These are phyloP conservation scores for Nesometra sesokonis DNA, from an alignment of 35 echinoderm and acorn worm genomes.

Conservation along the genomic window DNA sequence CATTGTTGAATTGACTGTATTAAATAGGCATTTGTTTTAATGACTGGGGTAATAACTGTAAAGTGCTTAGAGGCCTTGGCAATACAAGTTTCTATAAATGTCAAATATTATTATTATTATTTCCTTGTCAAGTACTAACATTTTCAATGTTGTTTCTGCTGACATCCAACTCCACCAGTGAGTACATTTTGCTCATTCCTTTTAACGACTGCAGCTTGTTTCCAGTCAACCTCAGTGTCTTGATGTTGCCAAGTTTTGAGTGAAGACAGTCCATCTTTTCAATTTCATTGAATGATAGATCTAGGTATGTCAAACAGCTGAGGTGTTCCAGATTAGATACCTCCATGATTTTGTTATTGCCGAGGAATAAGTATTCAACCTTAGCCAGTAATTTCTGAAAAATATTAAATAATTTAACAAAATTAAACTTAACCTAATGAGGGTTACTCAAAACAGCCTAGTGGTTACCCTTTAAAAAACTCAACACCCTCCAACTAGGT, in stretches of 20 bases:
- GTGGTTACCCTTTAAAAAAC: too few species aligned
- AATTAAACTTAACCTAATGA: background rate
- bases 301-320: slow-evolving; percentile 48
- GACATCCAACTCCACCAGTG: slow-evolving; percentile 74
- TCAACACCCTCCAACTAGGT: too few species aligned
- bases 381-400: slow-evolving; percentile 58
- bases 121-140: slow-evolving; percentile 64
- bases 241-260: slow-evolving; percentile 75
- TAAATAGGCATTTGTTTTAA: too few species aligned
- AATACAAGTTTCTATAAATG: too few species aligned
- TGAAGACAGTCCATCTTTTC: slow-evolving; percentile 47
- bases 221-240: slow-evolving; percentile 49
- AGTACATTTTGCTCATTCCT: slow-evolving; percentile 77
- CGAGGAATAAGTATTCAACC: slow-evolving; percentile 63
- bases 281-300: slow-evolving; percentile 75
- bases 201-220: slow-evolving; percentile 56
- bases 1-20: too few species aligned
- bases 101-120: too few species aligned
- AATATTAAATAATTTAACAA: background rate
- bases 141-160: slow-evolving; percentile 70
- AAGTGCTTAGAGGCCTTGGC: too few species aligned
- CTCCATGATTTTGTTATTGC: slow-evolving; percentile 52
- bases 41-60: too few species aligned
- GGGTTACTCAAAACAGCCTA: too few species aligned
- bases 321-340: slow-evolving; percentile 64